phyloP scores from a whole-genome alignment of 2,888 invertebrate genomes.

The Diarsia dahlii region DNA sequence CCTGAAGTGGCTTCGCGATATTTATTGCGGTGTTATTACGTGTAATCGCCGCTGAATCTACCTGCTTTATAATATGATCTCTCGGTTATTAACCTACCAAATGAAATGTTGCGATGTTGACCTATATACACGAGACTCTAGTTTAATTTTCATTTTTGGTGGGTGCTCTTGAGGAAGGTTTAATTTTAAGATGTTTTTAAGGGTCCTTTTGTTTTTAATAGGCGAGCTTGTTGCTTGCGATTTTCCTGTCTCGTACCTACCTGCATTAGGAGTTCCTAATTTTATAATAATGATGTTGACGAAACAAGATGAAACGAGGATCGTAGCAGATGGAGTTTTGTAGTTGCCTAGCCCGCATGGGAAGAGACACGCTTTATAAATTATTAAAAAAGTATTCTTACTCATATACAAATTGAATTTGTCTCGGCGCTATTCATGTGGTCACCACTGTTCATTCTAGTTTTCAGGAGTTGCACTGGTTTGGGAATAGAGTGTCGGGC shows the following conservation, averaged over 20 bases:
- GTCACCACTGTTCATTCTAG: too few species aligned
- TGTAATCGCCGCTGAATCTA: conserved; percentile 86
- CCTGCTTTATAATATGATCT: conserved; percentile 85
- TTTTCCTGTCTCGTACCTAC: not conserved
- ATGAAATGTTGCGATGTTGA: conserved; percentile 73
- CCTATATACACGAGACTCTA: conserved; percentile 66
- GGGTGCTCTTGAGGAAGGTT: conserved; percentile 23
- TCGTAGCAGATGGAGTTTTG: not conserved
- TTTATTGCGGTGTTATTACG: conserved; percentile 88
- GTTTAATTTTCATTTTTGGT: conserved; percentile 51
- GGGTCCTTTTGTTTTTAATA: conserved; percentile 38
- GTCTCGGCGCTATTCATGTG: too few species aligned
- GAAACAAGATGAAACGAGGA: not conserved
- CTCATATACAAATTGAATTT: not conserved
- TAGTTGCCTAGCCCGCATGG: not conserved
- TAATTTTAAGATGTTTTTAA: conserved; percentile 37
- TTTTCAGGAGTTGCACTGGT: too few species aligned
- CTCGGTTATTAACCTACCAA: conserved; percentile 77
- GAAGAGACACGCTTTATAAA: too few species aligned
- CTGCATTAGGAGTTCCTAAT: not conserved
- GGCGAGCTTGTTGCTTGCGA: conserved; percentile 17
- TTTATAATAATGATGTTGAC: not conserved
- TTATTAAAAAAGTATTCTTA: not conserved
- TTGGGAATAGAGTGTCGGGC: too few species aligned
- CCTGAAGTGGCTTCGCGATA: conserved; percentile 84